These are phyloP conservation scores for Odontocolon sp. DNA, from an alignment of 2,888 invertebrate species.

Conservation along the genomic window DNA sequence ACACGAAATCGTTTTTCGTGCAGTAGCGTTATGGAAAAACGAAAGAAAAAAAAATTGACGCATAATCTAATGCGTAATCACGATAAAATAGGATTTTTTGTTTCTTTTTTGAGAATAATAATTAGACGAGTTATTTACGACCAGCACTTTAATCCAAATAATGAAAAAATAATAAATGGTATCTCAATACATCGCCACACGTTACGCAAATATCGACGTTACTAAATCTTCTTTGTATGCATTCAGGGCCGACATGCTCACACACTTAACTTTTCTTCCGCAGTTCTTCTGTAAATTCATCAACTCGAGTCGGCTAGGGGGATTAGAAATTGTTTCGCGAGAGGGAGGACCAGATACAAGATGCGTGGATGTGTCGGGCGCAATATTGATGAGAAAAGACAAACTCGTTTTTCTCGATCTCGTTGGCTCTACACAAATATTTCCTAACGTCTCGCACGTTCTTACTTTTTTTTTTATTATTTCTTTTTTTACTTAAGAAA, in stretches of 20 bases:
- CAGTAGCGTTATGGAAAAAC: slow-evolving; percentile 52
- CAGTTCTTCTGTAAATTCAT: slow-evolving; percentile 1
- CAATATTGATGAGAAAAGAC: too few relatives aligned
- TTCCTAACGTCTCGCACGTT: slow-evolving; percentile 48
- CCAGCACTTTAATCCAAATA: not conserved
- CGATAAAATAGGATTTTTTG: too few relatives aligned
- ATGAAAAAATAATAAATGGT: not conserved
- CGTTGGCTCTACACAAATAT: slow-evolving; percentile 35
- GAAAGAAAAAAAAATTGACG: slow-evolving; percentile 5
- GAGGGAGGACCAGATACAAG: slow-evolving; percentile 76
- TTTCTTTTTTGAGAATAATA: too few relatives aligned
- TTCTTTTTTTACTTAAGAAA: slow-evolving; percentile 51
- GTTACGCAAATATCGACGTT: slow-evolving; percentile 63
- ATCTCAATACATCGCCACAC: slow-evolving; percentile 47
- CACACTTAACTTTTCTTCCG: slow-evolving; percentile 65
- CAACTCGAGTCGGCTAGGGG: slow-evolving; percentile 22
- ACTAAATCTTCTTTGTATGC: slow-evolving; percentile 71
- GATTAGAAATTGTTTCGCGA: slow-evolving; percentile 55
- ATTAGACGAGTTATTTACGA: too few relatives aligned
- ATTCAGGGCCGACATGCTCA: slow-evolving; percentile 73
- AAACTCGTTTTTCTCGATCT: slow-evolving; percentile 33
- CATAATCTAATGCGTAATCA: not conserved
- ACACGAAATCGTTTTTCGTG: too few relatives aligned
- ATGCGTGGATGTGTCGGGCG: slow-evolving; percentile 69
- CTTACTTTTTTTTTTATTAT: slow-evolving; percentile 4